Evolutionary conservation across 2,113 vertebrate genomes (phyloP).

Genomic region (Glareola pratincola): DNA sequence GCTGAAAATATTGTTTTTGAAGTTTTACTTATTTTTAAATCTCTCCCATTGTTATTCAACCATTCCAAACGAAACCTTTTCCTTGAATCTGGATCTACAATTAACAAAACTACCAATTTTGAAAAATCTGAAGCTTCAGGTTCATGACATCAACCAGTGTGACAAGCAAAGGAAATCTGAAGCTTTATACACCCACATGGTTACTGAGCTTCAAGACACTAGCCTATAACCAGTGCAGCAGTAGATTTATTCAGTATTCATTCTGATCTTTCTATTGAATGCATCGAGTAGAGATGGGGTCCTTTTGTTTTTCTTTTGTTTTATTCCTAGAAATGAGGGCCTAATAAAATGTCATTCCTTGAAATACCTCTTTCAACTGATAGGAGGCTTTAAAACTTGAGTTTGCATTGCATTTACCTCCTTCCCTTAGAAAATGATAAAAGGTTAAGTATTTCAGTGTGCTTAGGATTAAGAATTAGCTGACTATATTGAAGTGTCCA

Average conservation of each 20-base stretch:
- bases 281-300: neutral
- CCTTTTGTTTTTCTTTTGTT: neutral
- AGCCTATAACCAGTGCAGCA: neutral
- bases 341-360: neutral
- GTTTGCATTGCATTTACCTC: neutral
- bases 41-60: neutral
- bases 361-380: neutral
- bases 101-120: neutral
- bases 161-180: neutral
- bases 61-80: neutral
- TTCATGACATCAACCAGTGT: neutral
- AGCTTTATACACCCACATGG: neutral
- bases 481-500: neutral
- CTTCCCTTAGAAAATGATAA: neutral
- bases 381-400: neutral
- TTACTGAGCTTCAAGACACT: neutral
- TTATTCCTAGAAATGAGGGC: neutral
- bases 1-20: neutral
- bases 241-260: neutral
- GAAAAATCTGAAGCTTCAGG: neutral
- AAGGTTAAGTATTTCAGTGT: neutral
- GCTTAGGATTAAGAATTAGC: neutral
- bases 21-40: neutral
- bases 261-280: neutral
- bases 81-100: neutral